Evolutionary conservation across 2,113 vertebrate genomes (phyloP).

Genomic region (Corvus cornix): DNA sequence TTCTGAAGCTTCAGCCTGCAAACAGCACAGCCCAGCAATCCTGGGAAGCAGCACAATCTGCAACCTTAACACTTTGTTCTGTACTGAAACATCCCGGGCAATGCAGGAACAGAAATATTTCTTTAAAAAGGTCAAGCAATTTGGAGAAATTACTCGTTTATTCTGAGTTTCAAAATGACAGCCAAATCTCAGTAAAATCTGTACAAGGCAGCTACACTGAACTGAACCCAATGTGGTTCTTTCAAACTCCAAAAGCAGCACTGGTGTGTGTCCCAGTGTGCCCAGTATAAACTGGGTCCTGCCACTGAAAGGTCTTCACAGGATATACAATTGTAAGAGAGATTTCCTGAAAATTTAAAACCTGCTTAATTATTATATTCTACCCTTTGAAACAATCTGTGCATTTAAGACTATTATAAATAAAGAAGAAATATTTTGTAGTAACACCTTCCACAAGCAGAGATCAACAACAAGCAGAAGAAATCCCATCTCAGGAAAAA

Average conservation of each 20-base stretch:
- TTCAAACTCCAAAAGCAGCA: not conserved
- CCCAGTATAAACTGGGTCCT: not conserved
- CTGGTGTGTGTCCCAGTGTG: not conserved
- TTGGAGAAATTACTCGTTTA: not conserved
- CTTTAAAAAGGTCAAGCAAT: not conserved
- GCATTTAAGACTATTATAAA: not conserved
- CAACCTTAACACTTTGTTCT: not conserved
- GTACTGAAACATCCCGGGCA: not conserved
- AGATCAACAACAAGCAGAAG: not conserved
- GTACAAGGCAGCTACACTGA: not conserved
- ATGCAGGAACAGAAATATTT: not conserved
- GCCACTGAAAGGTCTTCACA: not conserved
- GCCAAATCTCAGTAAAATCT: not conserved
- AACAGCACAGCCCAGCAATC: not conserved
- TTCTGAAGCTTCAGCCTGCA: not conserved
- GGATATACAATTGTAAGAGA: not conserved
- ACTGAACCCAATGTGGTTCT: not conserved
- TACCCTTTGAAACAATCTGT: not conserved
- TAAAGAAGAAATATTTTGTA: not conserved
- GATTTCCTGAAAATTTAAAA: not conserved
- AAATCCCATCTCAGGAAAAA: not conserved
- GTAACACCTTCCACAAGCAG: not conserved
- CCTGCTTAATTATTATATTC: not conserved
- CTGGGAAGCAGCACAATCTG: not conserved
- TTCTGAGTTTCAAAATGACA: not conserved